Evolutionary conservation across 2,797 vertebrate species (phyloP), one percentile per base, ranked within the genome.

Genomic region (Tenualosa thibaudeaui): DNA sequence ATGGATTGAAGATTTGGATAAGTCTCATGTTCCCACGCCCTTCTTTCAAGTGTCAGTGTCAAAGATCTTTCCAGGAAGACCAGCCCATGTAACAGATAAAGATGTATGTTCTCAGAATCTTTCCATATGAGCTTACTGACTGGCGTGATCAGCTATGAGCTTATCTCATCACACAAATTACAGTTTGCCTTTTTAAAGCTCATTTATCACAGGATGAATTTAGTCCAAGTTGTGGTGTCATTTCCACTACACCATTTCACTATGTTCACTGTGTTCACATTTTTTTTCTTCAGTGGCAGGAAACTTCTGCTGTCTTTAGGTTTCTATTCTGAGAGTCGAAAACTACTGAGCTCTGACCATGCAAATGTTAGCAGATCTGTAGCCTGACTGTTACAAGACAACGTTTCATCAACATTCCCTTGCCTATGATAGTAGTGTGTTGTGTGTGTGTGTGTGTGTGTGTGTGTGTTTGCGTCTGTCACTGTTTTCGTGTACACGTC

Each of bases 301-400:
- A 40, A 78, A 43, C 71, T 6, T 40, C 12, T 6, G 12, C 65
- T 5, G 17, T 31, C 31, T 31, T 31, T 53, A 53, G 22, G 17
- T 43, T 19, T 43, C 68, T 71, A 43, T 78, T 78, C 17, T 19
- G 40, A 78, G 37, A 78, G 17, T 78, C 37, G 71, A 46, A 75
- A 75, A 78, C 71, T 78, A 46, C 71, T 46, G 71, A 40, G 5
- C 71, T 43, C 15, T 46, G 71, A 78, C 71, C 13, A 78, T 78
- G 71, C 71, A 78, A 78, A 78, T 78, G 15, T 37, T 12, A 68
- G 12, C 13, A 3, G 26, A 13, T 68, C 31, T 78, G 37, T 7
- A 19, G 26, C 4, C 12, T 56, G 54, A n/a, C 58, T 2, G 56
- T 68, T 31, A 31, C 10, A 65, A 5, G 12, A 53, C 51, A 19